Conservation (phyloP, 1,140 invertebrate genomes). For the Drosophila navojoa region DNA sequence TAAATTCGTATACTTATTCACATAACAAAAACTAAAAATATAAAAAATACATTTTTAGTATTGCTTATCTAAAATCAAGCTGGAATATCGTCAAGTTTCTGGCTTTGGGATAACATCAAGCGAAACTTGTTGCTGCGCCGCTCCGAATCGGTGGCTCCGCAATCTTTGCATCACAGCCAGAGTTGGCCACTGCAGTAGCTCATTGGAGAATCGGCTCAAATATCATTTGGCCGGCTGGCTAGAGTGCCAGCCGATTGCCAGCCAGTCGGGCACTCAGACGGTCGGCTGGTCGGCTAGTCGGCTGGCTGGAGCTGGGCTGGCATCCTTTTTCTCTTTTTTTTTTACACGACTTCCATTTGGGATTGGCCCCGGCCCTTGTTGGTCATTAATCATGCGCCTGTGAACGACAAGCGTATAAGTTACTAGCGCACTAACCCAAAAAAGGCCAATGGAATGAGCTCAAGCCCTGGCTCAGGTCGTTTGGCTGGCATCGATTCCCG, state of each 20-base stretch:
- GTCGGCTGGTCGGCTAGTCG: constrained; percentile 5
- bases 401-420: constrained; percentile 82
- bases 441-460: constrained; percentile 72
- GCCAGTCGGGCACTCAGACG: constrained; percentile 8
- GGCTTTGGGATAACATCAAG: neutral
- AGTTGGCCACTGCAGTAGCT: constrained; percentile 63
- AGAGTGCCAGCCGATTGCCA: constrained; percentile 53
- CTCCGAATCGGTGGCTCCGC: constrained; percentile 11
- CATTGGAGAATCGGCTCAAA: constrained; percentile 63
- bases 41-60: neutral
- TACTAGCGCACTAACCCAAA: constrained; percentile 76
- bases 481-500: constrained; percentile 9
- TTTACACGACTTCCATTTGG: constrained; percentile 50
- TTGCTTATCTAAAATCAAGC: neutral
- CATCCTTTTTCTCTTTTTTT: constrained; percentile 51
- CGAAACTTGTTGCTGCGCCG: constrained; percentile 23
- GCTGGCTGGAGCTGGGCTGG: constrained; percentile 26
- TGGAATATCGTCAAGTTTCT: constrained; percentile 1
- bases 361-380: constrained; percentile 72
- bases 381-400: constrained; percentile 80
- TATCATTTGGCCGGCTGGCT: constrained; percentile 45
- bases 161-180: constrained; percentile 27
- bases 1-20: too few species aligned
- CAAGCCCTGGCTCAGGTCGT: constrained; percentile 48
- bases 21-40: too few species aligned